Evolutionary conservation across 2,797 vertebrate genomes (phyloP).

Genomic region (Steatocranus sp.): DNA sequence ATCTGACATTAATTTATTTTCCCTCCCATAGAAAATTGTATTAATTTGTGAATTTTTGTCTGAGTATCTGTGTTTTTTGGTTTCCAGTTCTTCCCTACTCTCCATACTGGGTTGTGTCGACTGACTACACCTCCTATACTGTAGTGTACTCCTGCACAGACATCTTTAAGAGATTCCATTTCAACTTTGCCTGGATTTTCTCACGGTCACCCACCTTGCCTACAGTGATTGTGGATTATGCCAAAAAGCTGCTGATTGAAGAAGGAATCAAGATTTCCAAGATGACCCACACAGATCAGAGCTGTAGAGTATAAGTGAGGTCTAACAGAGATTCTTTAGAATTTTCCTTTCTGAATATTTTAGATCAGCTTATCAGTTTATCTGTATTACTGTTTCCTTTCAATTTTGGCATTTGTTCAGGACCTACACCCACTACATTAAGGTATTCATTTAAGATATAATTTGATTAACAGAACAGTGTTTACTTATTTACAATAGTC

Average conservation of each 20-base stretch:
- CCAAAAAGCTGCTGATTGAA: constrained; percentile 45
- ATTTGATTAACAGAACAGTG: background rate
- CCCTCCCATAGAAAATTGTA: too few species aligned
- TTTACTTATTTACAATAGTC: background rate
- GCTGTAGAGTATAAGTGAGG: background rate
- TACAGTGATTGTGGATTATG: constrained; percentile 14
- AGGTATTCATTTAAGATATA: background rate
- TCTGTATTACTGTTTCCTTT: background rate
- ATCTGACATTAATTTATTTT: too few species aligned
- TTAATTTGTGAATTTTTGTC: background rate
- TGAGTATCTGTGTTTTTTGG: background rate
- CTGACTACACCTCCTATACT: constrained; percentile 60
- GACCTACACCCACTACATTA: too few species aligned
- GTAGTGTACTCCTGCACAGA: constrained; percentile 74
- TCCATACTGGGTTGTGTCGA: constrained; percentile 67
- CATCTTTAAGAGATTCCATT: constrained; percentile 55
- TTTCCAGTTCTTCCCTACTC: constrained; percentile 68
- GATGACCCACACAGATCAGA: background rate
- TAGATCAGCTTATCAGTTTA: background rate
- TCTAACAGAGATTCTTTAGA: background rate
- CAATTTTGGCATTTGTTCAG: too few species aligned
- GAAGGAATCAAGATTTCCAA: constrained; percentile 57
- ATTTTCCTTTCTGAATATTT: background rate
- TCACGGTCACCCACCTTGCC: constrained; percentile 60
- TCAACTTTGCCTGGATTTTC: constrained; percentile 74